phyloP scores from a whole-genome alignment of 2,797 vertebrate genomes.

The Sebastolobus alascanus region DNA sequence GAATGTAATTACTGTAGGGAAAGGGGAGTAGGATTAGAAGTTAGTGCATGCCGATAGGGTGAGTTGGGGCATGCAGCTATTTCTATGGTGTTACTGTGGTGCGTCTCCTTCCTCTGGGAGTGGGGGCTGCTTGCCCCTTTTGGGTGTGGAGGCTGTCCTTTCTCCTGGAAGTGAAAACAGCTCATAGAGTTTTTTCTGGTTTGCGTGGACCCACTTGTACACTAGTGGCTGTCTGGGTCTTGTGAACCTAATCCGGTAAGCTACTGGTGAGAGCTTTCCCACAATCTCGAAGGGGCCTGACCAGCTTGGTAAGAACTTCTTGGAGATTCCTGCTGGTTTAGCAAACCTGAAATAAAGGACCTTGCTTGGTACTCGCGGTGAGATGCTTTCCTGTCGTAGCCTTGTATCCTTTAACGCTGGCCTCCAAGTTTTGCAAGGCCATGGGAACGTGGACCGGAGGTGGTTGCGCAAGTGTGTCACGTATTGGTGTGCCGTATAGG shows the following conservation, averaged over 20 bases:
- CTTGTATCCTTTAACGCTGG: not conserved
- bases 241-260: not conserved
- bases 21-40: no score
- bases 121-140: not conserved
- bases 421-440: not conserved
- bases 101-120: not conserved
- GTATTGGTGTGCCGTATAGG: not conserved
- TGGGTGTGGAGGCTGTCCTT: no score
- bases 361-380: not conserved
- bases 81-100: no score
- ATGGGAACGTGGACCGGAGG: not conserved
- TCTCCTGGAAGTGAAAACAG: rapidly evolving
- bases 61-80: not conserved
- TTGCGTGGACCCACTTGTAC: not conserved
- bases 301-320: not conserved
- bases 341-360: not conserved
- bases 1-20: no score
- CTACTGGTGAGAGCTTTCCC: not conserved
- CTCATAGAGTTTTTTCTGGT: not conserved
- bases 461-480: not conserved
- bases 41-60: not conserved
- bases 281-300: not conserved
- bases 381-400: not conserved
- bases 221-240: not conserved
- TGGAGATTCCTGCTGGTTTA: not conserved